These are phyloP conservation scores for Alentia gelatinosa DNA, from an alignment of 2,888 invertebrate species.

Conservation along the genomic window DNA sequence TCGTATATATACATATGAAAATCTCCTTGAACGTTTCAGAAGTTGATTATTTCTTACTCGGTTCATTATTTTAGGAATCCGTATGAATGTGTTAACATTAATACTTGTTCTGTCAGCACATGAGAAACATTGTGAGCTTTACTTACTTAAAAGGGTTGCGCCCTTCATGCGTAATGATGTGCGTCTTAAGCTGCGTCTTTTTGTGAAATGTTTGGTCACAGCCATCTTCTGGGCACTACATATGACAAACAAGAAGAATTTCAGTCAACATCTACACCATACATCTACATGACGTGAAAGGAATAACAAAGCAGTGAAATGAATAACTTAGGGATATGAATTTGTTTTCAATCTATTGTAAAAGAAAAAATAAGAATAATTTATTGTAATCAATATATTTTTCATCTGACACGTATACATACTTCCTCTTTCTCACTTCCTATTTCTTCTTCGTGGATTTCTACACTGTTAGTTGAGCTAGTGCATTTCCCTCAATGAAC, in stretches of 20 bases:
- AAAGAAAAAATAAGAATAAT: too few species aligned
- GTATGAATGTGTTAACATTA: background rate
- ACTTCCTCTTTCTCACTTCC: too few species aligned
- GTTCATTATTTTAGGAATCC: background rate
- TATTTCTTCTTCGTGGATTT: too few species aligned
- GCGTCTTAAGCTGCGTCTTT: constrained; percentile 45
- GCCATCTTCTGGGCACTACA: background rate
- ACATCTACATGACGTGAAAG: background rate
- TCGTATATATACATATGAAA: background rate
- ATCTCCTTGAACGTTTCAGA: background rate
- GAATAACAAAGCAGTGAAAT: background rate
- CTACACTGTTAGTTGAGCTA: too few species aligned
- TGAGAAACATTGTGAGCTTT: background rate
- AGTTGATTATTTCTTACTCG: background rate
- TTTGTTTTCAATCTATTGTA: background rate
- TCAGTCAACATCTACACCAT: background rate
- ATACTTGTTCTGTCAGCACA: background rate
- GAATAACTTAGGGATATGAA: background rate
- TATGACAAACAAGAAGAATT: background rate
- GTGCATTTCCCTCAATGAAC: too few species aligned
- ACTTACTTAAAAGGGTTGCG: background rate
- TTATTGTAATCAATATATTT: too few species aligned
- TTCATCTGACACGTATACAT: too few species aligned
- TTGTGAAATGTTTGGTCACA: constrained; percentile 35
- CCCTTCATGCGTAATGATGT: constrained; percentile 45